Evolutionary conservation across 2,888 invertebrate species (phyloP).

Genomic region (Pachydiplax longipennis): DNA sequence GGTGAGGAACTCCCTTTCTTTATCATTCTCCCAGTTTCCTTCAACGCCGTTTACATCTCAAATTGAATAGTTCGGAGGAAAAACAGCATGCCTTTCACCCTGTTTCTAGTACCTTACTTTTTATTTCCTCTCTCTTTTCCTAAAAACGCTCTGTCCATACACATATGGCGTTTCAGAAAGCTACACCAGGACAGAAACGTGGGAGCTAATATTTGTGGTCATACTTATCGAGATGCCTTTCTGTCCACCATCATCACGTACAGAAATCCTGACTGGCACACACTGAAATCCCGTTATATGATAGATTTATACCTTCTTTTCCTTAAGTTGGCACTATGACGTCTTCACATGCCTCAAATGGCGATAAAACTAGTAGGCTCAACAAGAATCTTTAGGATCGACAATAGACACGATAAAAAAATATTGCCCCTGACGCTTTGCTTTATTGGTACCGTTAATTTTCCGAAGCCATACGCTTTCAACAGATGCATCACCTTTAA

Average conservation of each 20-base stretch:
- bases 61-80: not conserved
- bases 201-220: no score
- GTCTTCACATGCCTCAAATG: not conserved
- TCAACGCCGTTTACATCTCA: not conserved
- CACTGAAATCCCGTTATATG: no score
- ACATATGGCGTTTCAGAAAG: no score
- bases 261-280: no score
- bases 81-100: not conserved
- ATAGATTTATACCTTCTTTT: no score
- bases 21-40: not conserved
- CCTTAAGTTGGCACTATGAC: no score
- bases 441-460: not conserved
- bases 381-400: not conserved
- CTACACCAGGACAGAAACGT: no score
- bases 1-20: not conserved
- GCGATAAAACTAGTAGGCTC: not conserved
- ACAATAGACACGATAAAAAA: not conserved
- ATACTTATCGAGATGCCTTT: no score
- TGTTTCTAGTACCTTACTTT: not conserved
- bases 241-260: no score
- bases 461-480: not conserved
- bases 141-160: no score
- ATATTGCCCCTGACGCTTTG: not conserved
- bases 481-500: not conserved
- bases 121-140: not conserved